Conservation (phyloP, 2,888 invertebrate genomes). For the Pristionchus maxplancki region DNA sequence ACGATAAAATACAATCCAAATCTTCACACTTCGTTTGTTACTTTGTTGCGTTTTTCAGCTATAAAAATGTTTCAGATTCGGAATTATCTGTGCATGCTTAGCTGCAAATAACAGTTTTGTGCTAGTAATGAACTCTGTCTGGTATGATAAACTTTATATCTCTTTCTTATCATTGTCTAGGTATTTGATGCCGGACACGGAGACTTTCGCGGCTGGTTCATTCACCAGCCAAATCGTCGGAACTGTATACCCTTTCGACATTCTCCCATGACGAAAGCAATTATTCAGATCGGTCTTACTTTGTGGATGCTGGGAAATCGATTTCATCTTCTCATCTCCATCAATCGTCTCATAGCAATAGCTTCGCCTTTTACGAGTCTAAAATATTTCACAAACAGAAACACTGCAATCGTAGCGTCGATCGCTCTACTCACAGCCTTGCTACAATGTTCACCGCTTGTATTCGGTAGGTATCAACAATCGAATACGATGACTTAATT, state of each 20-base stretch:
- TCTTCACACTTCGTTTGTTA: conserved; percentile 4
- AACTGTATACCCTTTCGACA: background rate
- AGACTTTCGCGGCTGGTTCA: background rate
- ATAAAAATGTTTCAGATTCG: background rate
- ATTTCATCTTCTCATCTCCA: background rate
- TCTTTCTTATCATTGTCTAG: background rate
- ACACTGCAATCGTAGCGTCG: background rate
- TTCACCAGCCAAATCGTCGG: background rate
- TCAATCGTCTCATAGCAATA: background rate
- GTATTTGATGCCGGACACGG: conserved; percentile 14
- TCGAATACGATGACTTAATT: background rate
- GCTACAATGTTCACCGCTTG: background rate
- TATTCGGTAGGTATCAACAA: background rate
- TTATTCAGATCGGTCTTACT: background rate
- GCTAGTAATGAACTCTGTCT: background rate
- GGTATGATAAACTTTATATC: background rate
- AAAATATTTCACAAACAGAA: background rate
- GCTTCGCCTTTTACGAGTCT: background rate
- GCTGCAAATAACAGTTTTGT: background rate
- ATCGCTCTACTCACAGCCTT: background rate
- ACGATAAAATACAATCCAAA: background rate
- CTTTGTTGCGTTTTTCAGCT: background rate
- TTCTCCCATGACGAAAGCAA: no score
- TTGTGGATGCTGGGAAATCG: background rate
- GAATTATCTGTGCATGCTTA: background rate